Base-by-base conservation (phyloP, 2,888 invertebrate genomes). In the Rhogogaster chlorosoma region DNA sequence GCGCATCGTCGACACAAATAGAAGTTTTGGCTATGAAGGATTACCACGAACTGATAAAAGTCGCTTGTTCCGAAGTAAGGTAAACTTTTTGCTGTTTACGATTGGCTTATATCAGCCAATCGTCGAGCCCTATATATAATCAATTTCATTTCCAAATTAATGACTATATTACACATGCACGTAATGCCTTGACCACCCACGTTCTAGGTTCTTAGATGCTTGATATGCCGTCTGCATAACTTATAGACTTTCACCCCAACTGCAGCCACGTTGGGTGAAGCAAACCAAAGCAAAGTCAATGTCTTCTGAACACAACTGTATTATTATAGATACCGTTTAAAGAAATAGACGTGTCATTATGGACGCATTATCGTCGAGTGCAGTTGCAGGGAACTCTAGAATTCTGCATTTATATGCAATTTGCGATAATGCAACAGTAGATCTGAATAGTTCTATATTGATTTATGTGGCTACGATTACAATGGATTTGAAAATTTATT, bases 101-200 rank as follows among this genome's bases (percentile, higher is more conserved):
- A 64, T 84, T 77, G 15, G 29, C 57, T 75, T n/a, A 10, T 18
- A 22, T 18, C 32, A 53, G 22, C 71, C 83, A 45, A 83, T 83
- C 64, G 29, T 9, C 26, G 67, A 42, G 64, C 64, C n/a, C 22
- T 42, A 26, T n/a, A 3, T 53, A 18, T 38, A 57, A 84, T 67
- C 84, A 32, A 84, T 84, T 84, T 78, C 32, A 75, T 77, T 84
- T 75, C 7, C 38, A 61, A 38, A 73, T 84, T 84, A 49, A 84
- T 75, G 38, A 73, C 57, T 29, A 45, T 77, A 84, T 84, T 77
- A 42, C 45, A 64, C 38, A 84, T 84, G 84, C 77, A 42, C 64
- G 49, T 84, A n/a, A 70, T 45, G 29, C 32, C 83, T 45, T 45
- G 49, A 67, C 64, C 45, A 29, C 67, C 32, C 29, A 36, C 42